Evolutionary conservation across 2,797 vertebrate species (phyloP).

Genomic region (Psittacula echo): DNA sequence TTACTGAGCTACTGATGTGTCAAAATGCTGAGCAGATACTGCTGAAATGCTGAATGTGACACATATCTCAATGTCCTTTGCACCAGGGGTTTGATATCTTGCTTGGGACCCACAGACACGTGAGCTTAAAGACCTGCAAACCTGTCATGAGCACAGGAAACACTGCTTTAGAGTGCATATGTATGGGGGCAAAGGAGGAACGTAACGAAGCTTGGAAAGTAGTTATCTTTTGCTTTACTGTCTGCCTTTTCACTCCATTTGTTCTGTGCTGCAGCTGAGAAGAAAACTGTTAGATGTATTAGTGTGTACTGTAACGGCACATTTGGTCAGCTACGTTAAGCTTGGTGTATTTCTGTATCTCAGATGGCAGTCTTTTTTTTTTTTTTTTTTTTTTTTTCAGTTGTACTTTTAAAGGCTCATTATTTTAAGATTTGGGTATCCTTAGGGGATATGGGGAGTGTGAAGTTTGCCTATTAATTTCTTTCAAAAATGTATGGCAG

Average conservation of each 20-base stretch:
- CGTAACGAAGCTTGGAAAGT: not conserved
- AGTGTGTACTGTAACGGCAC: not conserved
- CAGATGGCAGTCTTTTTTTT: not conserved
- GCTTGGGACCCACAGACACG: rapidly evolving
- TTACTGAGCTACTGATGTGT: not conserved
- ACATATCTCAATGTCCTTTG: not conserved
- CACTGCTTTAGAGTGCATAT: not conserved
- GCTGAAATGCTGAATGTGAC: not conserved
- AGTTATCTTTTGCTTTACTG: not conserved
- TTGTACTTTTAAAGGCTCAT: not conserved
- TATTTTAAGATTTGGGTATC: not conserved
- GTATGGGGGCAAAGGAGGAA: not conserved
- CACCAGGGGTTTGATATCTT: not conserved
- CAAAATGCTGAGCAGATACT: not conserved
- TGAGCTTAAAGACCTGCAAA: not conserved
- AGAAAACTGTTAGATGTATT: not conserved
- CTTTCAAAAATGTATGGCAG: not conserved
- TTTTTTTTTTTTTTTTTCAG: not conserved
- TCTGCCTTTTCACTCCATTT: not conserved
- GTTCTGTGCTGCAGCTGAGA: not conserved
- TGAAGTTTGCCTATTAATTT: not conserved
- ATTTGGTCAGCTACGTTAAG: not conserved
- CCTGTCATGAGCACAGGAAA: not conserved
- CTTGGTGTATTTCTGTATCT: not conserved
- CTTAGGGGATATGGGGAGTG: not conserved